Evolutionary conservation across 2,113 vertebrate genomes (phyloP).

Genomic region (Casuarius casuarius): DNA sequence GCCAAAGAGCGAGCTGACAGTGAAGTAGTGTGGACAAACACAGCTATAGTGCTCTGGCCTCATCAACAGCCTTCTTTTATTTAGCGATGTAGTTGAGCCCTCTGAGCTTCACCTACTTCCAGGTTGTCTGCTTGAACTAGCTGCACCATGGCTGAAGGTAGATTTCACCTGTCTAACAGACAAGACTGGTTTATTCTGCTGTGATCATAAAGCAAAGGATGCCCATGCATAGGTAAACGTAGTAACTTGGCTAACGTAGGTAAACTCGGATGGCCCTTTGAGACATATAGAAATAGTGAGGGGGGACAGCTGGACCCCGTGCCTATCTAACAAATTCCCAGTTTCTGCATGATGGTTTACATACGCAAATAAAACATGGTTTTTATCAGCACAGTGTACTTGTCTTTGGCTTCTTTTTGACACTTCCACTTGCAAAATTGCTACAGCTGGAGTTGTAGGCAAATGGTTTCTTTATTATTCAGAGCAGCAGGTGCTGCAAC

Average conservation of each 20-base stretch:
- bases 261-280: rapidly evolving
- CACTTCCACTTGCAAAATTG: slow-evolving; percentile 61
- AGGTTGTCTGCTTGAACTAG: background rate
- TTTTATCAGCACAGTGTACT: slow-evolving; percentile 41
- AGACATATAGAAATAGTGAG: background rate
- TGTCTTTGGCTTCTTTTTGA: slow-evolving; percentile 63
- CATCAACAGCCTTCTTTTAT: background rate
- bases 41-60: rapidly evolving
- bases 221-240: rapidly evolving
- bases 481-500: slow-evolving; percentile 67
- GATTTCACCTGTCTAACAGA: background rate
- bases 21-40: background rate
- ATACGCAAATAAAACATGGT: background rate
- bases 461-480: slow-evolving; percentile 68
- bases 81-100: background rate
- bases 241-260: background rate
- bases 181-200: background rate
- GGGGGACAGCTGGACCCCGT: background rate
- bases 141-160: rapidly evolving
- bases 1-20: background rate
- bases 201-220: background rate
- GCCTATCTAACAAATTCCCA: background rate
- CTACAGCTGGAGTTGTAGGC: slow-evolving; percentile 44
- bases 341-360: background rate
- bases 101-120: background rate